Conservation (phyloP, 2,888 invertebrate species). For the Sylvicola cinctus region DNA sequence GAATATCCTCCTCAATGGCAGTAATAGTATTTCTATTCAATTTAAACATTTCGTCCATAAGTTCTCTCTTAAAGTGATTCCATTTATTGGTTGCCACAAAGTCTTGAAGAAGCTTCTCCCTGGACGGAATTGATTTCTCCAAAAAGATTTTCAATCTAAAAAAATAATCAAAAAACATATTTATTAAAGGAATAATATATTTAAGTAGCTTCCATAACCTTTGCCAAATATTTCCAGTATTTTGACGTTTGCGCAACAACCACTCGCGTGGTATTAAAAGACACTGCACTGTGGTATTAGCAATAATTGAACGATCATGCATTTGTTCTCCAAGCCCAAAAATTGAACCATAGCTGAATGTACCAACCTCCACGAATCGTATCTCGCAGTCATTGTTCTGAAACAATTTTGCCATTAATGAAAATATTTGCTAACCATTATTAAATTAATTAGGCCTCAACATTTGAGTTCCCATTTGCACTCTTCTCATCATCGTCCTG, state of each 20-base stretch:
- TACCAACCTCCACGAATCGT: slow-evolving; percentile 22
- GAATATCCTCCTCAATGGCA: slow-evolving; percentile 17
- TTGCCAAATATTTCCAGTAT: slow-evolving; percentile 23
- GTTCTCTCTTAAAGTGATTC: slow-evolving; percentile 16
- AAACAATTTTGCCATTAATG: too few relatives aligned
- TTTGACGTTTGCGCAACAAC: slow-evolving; percentile 32
- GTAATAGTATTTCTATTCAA: slow-evolving; percentile 8
- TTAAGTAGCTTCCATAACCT: slow-evolving; percentile 7
- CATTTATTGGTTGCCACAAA: slow-evolving; percentile 17
- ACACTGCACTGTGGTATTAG: slow-evolving; percentile 39
- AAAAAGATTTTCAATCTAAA: slow-evolving; percentile 15
- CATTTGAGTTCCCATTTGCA: too few relatives aligned
- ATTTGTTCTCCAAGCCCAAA: slow-evolving; percentile 53
- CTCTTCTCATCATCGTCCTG: too few relatives aligned
- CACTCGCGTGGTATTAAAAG: slow-evolving; percentile 48
- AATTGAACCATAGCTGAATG: slow-evolving; percentile 18
- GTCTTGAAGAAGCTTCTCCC: slow-evolving; percentile 16
- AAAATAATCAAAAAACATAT: neutral
- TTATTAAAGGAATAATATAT: neutral
- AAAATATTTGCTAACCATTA: too few relatives aligned
- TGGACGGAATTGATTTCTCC: slow-evolving; percentile 18
- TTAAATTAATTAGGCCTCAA: too few relatives aligned
- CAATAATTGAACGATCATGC: slow-evolving; percentile 42
- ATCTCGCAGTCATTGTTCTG: too few relatives aligned
- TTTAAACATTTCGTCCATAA: slow-evolving; percentile 10